Conservation (phyloP, 2,888 invertebrate genomes). For the Synergus gifuensis region DNA sequence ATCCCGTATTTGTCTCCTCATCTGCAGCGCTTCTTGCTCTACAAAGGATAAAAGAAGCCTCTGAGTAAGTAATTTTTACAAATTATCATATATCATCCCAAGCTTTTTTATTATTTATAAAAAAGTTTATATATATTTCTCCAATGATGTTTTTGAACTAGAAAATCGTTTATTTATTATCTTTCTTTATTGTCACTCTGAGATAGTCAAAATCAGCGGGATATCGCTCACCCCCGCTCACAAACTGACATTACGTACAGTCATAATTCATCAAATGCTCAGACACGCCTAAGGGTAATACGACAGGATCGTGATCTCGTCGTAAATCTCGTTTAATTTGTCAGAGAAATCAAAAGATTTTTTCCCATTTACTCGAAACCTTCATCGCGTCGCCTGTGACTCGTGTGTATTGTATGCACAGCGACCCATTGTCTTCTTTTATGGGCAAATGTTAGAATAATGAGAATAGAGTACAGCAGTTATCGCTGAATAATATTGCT, state of each 20-base stretch:
- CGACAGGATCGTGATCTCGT: slow-evolving; percentile 61
- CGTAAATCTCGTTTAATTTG: slow-evolving; percentile 65
- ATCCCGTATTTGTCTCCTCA: slow-evolving; percentile 75
- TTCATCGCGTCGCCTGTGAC: slow-evolving; percentile 4
- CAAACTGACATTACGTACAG: slow-evolving; percentile 41
- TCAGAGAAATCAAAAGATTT: slow-evolving; percentile 42
- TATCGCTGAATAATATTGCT: slow-evolving; percentile 34
- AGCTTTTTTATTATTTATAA: no score
- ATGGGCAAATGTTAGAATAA: slow-evolving; percentile 40
- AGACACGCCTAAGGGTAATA: slow-evolving; percentile 62
- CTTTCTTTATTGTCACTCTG: slow-evolving; percentile 56
- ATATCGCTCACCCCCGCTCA: slow-evolving; percentile 44
- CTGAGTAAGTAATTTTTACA: slow-evolving; percentile 77
- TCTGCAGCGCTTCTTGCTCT: slow-evolving; percentile 79
- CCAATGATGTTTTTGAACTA: slow-evolving; percentile 43
- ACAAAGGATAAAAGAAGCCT: slow-evolving; percentile 80
- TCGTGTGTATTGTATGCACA: slow-evolving; percentile 34
- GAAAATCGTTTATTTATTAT: not conserved
- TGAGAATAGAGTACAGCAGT: slow-evolving; percentile 37
- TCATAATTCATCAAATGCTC: slow-evolving; percentile 61
- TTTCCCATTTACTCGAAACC: slow-evolving; percentile 28
- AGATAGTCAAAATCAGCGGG: slow-evolving; percentile 55
- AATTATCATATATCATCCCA: no score
- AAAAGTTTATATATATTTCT: no score
- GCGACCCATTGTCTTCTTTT: slow-evolving; percentile 38